These are phyloP conservation scores for Ibidorhyncha struthersii DNA, from an alignment of 2,113 vertebrate genomes.

Conservation along the genomic window DNA sequence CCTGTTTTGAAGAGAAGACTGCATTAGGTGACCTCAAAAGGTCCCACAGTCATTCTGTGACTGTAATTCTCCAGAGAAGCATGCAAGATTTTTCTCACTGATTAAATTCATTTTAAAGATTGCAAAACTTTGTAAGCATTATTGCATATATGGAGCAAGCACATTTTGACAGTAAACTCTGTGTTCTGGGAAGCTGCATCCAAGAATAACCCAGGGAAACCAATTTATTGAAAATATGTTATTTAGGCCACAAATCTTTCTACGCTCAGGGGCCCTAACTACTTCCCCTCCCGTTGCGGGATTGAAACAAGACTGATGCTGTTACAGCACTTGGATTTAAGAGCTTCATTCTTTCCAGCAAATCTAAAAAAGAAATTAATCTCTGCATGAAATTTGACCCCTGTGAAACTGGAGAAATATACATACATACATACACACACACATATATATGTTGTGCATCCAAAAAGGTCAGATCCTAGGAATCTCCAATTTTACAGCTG, in stretches of 20 bases:
- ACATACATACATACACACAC: not conserved
- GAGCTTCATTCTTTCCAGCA: conserved; percentile 16
- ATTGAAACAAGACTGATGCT: not conserved
- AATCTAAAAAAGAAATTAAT: conserved; percentile 15
- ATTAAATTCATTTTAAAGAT: not conserved
- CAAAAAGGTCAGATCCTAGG: not conserved
- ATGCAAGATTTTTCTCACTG: not conserved
- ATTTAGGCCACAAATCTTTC: not conserved
- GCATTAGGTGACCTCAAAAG: not conserved
- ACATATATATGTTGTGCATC: not conserved
- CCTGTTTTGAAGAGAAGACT: not conserved
- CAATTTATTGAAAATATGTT: not conserved
- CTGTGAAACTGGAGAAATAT: not conserved
- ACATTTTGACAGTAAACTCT: not conserved
- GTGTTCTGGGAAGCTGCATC: not conserved
- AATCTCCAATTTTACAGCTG: not conserved
- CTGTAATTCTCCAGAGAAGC: not conserved
- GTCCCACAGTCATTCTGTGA: not conserved
- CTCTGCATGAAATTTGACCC: not conserved
- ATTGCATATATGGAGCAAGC: not conserved
- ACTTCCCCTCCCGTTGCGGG: not conserved
- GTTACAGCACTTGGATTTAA: not conserved
- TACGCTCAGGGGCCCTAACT: not conserved
- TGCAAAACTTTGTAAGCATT: not conserved
- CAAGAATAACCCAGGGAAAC: conserved; percentile 29